phyloP scores from a whole-genome alignment of 2,888 invertebrate genomes.

The Trachelus stipa region DNA sequence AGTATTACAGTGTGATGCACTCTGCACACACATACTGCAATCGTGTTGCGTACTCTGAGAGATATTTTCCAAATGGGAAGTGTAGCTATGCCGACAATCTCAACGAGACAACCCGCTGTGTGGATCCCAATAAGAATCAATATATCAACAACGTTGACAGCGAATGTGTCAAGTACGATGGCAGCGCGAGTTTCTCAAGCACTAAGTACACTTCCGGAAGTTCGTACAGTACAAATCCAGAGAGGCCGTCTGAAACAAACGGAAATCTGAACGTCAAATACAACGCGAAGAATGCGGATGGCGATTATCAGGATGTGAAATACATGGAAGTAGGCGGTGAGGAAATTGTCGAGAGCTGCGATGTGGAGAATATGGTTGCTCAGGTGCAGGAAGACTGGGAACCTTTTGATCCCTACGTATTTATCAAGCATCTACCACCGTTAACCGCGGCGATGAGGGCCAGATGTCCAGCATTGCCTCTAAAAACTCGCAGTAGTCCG shows the following conservation, averaged over 20 bases:
- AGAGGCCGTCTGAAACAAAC: slow-evolving; percentile 50
- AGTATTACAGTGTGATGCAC: slow-evolving; percentile 58
- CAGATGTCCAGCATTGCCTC: slow-evolving; percentile 84
- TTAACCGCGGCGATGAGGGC: slow-evolving; percentile 81
- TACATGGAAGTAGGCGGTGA: slow-evolving; percentile 62
- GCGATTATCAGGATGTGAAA: slow-evolving; percentile 58
- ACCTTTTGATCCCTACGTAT: slow-evolving; percentile 89
- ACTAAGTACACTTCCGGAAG: slow-evolving; percentile 40
- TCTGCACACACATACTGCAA: slow-evolving; percentile 51
- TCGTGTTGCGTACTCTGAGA: slow-evolving; percentile 46
- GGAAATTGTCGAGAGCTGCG: slow-evolving; percentile 60
- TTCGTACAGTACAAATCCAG: slow-evolving; percentile 44
- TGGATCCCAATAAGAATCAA: slow-evolving; percentile 41
- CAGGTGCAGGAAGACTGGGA: slow-evolving; percentile 76
- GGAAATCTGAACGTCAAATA: slow-evolving; percentile 54
- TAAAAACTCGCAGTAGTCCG: slow-evolving; percentile 92
- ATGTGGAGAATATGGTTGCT: slow-evolving; percentile 63
- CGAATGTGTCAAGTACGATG: slow-evolving; percentile 47
- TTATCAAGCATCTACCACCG: slow-evolving; percentile 91
- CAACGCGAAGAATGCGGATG: slow-evolving; percentile 48
- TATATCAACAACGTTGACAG: slow-evolving; percentile 36
- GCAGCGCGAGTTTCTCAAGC: slow-evolving; percentile 39
- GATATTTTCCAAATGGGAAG: slow-evolving; percentile 49
- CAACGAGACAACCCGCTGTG: slow-evolving; percentile 39
- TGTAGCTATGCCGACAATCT: slow-evolving; percentile 48